phyloP scores from a whole-genome alignment of 1,140 invertebrate species.

The Helicoverpa armigera region DNA sequence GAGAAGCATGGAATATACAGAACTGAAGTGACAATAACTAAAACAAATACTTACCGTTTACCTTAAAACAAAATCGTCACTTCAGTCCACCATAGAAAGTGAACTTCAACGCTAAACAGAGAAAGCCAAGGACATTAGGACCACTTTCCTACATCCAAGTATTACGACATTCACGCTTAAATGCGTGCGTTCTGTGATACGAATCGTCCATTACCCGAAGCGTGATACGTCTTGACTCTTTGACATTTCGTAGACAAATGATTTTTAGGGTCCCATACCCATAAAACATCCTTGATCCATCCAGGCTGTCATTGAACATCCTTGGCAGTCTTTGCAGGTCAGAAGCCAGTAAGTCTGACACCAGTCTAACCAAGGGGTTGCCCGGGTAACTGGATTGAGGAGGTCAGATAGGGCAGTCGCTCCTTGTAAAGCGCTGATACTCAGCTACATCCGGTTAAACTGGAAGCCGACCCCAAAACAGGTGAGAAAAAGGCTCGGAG shows the following conservation, averaged over 20 bases:
- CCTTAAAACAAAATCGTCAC: not conserved
- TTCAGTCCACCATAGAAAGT: conserved; percentile 33
- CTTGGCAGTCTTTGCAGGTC: too few relatives aligned
- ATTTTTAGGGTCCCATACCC: not conserved
- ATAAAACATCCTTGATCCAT: too few relatives aligned
- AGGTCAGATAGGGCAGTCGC: too few relatives aligned
- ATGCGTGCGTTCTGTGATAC: conserved; percentile 22
- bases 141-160: conserved; percentile 26
- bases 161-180: conserved; percentile 36
- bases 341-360: too few relatives aligned
- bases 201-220: conserved; percentile 4
- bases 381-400: too few relatives aligned
- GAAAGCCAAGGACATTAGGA: conserved; percentile 35
- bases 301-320: too few relatives aligned
- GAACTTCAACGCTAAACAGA: conserved; percentile 23
- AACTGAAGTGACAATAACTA: not conserved
- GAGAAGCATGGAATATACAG: too few relatives aligned
- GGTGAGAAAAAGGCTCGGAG: too few relatives aligned
- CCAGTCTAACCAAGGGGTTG: too few relatives aligned
- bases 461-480: too few relatives aligned
- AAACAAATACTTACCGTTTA: not conserved
- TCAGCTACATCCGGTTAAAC: too few relatives aligned
- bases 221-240: not conserved
- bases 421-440: too few relatives aligned
- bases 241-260: conserved; percentile 15